These are phyloP conservation scores for Carabus problematicus DNA, from an alignment of 2,888 invertebrate species.

Conservation along the genomic window DNA sequence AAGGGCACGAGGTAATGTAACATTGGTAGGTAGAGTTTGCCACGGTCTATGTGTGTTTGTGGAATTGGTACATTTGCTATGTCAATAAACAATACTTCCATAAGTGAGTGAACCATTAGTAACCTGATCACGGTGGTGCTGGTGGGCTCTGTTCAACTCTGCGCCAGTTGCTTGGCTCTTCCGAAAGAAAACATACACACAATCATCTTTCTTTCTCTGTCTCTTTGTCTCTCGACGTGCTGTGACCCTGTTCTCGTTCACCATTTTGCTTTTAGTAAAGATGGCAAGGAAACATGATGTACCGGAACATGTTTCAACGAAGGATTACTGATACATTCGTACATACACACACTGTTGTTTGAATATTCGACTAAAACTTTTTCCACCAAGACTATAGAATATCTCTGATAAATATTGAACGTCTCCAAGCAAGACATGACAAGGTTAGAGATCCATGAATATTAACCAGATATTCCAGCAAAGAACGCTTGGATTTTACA, in stretches of 20 bases:
- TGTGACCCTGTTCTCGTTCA: conserved; percentile 1
- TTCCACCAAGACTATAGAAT: too few species aligned
- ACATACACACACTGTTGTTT: too few species aligned
- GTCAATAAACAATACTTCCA: conserved; percentile 43
- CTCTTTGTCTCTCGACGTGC: conserved; percentile 24
- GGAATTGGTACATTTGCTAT: conserved; percentile 37
- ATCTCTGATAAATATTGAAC: too few species aligned
- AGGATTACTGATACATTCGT: too few species aligned
- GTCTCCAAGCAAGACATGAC: too few species aligned
- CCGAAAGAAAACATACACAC: conserved; percentile 32
- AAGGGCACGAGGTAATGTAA: not conserved
- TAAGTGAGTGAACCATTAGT: conserved; percentile 42
- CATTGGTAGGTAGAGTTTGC: not conserved
- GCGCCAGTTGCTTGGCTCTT: not conserved
- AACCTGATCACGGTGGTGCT: conserved; percentile 27
- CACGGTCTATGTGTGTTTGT: not conserved
- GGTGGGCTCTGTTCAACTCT: not conserved
- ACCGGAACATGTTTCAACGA: not conserved
- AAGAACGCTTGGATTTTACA: too few species aligned
- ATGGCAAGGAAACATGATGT: not conserved
- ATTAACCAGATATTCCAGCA: too few species aligned
- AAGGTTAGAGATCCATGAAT: too few species aligned
- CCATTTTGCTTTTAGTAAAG: conserved; percentile 3
- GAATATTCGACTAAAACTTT: too few species aligned
- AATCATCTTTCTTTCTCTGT: conserved; percentile 15